Evolutionary conservation across 2,888 invertebrate genomes (phyloP), one percentile per base, ranked within the genome.

Genomic region (Morpho deidamia): DNA sequence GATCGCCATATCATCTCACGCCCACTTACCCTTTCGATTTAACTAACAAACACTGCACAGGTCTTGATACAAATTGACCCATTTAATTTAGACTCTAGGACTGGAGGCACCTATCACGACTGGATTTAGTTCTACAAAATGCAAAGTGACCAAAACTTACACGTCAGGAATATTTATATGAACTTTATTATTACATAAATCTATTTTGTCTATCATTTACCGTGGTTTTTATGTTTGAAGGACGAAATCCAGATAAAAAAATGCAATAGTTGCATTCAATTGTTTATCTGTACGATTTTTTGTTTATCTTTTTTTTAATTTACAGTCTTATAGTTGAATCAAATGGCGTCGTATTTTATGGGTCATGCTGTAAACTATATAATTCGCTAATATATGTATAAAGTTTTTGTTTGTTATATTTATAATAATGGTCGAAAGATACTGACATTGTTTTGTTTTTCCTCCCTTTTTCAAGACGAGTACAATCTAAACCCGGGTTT

Each of bases 401-500:
- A 80, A 84, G 81, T 78, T 80, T 78, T 50, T 50, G 50, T 37
- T 37, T 43, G 35, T 49, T 44, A 38, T 50, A 73, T 73, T 74
- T 80, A 74, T 71, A 69, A 71, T 72, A 72, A 80, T 83, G 78
- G 81, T 84, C 81, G 78, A 84, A 81, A 84, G 76, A 88, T 90
- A 90, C 90, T 90, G 90, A 90, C 87, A 87, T 89, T 82, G 80
- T 85, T 84, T 84, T 85, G 88, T 79, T 87, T 14, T 87, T 88
- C 89, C 85, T 91, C 92, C 91, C 91, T 90, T 91, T 94, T 95
- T 95, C 95, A 96, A 97, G 97, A 97, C 94, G 97, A 97, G 94
- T 97, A 97, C 96, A 97, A 97, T 97, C 96, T 97, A 95, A 97
- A 97, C 95, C 97, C 97, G 94, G 96, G 96, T 96, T 97, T 97